Percentiles rank a stretch among this genome's conserved stretches.
Evolutionary conservation across 2,888 invertebrate species (phyloP).

Genomic region (Microplitis deprimator): DNA sequence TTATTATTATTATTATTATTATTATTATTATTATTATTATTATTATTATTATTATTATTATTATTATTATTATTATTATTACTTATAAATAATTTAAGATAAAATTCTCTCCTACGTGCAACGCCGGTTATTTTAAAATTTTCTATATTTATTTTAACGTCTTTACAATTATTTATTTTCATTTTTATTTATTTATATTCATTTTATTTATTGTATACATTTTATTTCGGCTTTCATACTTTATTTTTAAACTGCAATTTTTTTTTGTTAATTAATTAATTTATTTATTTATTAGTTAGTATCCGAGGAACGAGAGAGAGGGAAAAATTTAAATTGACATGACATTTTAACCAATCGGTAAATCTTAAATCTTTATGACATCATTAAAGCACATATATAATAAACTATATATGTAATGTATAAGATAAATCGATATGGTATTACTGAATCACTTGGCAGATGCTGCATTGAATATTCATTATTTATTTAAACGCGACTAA

Average conservation of each 20-base stretch:
- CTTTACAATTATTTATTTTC: background rate
- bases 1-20: slow-evolving; percentile 8
- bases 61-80: slow-evolving; percentile 9
- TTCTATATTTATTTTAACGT: slow-evolving; percentile 46
- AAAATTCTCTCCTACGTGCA: slow-evolving; percentile 46
- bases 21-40: background rate
- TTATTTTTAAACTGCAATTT: slow-evolving; percentile 17
- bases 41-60: too few relatives aligned
- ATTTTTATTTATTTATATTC: background rate
- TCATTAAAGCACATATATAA: background rate
- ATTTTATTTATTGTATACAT: background rate
- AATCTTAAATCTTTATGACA: background rate
- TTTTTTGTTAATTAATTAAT: slow-evolving; percentile 18
- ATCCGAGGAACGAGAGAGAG: slow-evolving; percentile 21
- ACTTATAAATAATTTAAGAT: slow-evolving; percentile 9
- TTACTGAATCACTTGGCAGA: slow-evolving; percentile 1
- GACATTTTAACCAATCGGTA: slow-evolving; percentile 6
- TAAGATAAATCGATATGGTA: background rate
- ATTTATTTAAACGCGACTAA: background rate
- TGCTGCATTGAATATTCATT: background rate
- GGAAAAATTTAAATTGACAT: background rate
- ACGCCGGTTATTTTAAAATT: slow-evolving; percentile 47
- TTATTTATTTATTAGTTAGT: slow-evolving; percentile 14
- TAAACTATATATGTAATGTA: background rate
- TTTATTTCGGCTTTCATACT: slow-evolving; percentile 19